Evolutionary conservation across 2,113 vertebrate genomes (phyloP).

Genomic region (Centrocercus urophasianus): DNA sequence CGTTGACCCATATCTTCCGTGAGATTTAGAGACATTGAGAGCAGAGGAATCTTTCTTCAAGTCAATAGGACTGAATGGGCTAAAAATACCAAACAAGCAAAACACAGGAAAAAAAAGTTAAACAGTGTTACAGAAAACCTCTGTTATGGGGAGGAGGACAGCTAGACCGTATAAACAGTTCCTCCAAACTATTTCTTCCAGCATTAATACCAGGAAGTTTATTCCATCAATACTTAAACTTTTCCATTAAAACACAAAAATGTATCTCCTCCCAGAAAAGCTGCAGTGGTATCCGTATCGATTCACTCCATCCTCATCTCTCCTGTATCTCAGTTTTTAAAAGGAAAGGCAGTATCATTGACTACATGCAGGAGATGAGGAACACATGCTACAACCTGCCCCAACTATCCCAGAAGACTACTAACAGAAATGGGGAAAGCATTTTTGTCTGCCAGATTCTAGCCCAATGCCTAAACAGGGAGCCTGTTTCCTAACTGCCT

Average conservation of each 20-base stretch:
- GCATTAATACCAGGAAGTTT: not conserved
- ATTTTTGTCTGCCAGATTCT: not conserved
- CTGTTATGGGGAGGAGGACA: not conserved
- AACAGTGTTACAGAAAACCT: not conserved
- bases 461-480: not conserved
- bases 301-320: not conserved
- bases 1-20: slow-evolving; percentile 68
- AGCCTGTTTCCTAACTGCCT: not conserved
- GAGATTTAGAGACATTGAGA: slow-evolving; percentile 63
- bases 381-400: not conserved
- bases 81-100: slow-evolving; percentile 41
- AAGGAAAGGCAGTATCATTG: not conserved
- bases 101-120: not conserved
- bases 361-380: not conserved
- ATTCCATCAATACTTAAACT: not conserved
- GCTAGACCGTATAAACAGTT: not conserved
- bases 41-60: slow-evolving; percentile 75
- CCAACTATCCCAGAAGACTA: not conserved
- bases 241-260: not conserved
- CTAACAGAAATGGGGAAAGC: not conserved
- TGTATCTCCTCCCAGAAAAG: not conserved
- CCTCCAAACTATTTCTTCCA: not conserved
- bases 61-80: slow-evolving; percentile 62
- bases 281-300: not conserved
- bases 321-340: not conserved